phyloP scores from a whole-genome alignment of 35 echinoderm and acorn worm genomes.

The Lytechinus variegatus region DNA sequence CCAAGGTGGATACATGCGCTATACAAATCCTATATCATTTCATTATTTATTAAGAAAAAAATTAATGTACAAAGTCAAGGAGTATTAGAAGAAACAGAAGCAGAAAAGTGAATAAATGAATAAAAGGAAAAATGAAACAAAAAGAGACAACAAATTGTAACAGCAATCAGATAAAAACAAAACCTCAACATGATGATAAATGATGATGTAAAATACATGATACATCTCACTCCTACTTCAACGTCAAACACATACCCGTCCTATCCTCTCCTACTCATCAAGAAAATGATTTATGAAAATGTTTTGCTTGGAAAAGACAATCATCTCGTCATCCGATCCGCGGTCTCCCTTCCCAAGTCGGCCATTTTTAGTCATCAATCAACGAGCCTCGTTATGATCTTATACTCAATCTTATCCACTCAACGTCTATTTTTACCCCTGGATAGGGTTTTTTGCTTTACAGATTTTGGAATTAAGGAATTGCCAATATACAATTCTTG shows the following conservation, averaged over 20 bases:
- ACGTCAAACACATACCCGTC: background rate
- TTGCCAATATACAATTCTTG: no score
- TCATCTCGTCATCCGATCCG: background rate
- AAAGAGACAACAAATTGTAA: background rate
- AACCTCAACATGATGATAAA: background rate
- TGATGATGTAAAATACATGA: background rate
- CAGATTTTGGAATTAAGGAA: no score
- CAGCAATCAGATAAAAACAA: background rate
- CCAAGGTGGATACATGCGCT: no score
- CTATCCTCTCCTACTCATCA: background rate
- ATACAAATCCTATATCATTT: no score
- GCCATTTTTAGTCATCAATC: background rate
- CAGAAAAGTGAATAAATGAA: background rate
- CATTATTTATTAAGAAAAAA: background rate
- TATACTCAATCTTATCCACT: background rate
- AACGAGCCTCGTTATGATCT: background rate
- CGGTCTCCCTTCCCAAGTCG: background rate
- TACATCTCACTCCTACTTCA: background rate
- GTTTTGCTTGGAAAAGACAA: background rate
- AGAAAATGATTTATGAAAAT: constrained; percentile 1
- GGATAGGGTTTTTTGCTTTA: no score
- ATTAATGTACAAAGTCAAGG: background rate
- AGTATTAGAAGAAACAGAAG: background rate
- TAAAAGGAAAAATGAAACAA: background rate
- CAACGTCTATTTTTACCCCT: no score